These are phyloP conservation scores for Micrasema minimum DNA, from an alignment of 1,140 invertebrate species.

Conservation along the genomic window DNA sequence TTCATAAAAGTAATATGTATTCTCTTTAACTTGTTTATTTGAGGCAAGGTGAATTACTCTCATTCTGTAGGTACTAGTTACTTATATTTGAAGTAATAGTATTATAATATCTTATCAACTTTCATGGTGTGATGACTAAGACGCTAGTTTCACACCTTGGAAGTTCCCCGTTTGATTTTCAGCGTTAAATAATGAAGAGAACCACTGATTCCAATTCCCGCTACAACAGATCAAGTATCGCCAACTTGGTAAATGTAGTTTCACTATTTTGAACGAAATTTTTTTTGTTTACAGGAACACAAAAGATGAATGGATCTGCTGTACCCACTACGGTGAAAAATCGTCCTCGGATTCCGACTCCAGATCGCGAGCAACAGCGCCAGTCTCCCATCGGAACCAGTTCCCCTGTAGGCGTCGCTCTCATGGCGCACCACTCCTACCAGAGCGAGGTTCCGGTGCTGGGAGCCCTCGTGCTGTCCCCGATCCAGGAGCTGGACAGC, in stretches of 20 bases:
- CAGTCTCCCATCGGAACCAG: constrained; percentile 64
- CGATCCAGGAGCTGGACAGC: constrained; percentile 80
- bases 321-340: constrained; percentile 76
- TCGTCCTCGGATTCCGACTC: constrained; percentile 85
- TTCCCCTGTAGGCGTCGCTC: constrained; percentile 70
- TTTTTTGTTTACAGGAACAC: constrained; percentile 63
- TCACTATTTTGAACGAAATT: neutral
- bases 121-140: no score
- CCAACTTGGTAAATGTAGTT: neutral
- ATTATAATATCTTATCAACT: no score
- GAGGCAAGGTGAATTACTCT: no score
- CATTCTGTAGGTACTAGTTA: no score
- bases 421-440: constrained; percentile 73
- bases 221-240: no score
- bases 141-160: no score
- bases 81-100: no score
- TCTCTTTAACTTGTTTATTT: no score
- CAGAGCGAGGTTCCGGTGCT: constrained; percentile 76
- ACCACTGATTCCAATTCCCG: neutral
- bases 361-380: constrained; percentile 77
- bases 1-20: no score
- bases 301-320: constrained; percentile 74
- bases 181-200: neutral
- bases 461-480: constrained; percentile 78
- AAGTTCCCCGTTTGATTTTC: no score